Evolutionary conservation across 1,140 invertebrate genomes (phyloP), one percentile per base, ranked within the genome.

Genomic region (Chrysoperla carnea): DNA sequence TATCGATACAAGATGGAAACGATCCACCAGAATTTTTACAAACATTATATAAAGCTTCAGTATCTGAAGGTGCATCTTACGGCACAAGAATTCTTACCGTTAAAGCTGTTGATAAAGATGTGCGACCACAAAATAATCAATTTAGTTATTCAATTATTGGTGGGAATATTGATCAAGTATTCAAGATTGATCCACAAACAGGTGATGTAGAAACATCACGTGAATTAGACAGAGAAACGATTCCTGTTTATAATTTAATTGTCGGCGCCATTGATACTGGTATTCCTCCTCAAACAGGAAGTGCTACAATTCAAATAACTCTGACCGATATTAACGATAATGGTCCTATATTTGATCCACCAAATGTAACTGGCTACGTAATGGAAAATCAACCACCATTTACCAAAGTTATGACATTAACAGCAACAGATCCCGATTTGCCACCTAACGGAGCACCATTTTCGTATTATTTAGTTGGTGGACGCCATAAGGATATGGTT

Each of bases 1-100:
- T 96, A 43, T 84, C 81, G 1, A 86, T 95, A 41, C 85, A 93
- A 66, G 91, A 95, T 60, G 89, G 90, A 5, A 95, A 95, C 55
- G 90, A 95, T 68, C 88, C 91, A 4, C 91, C 91, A 1, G 84
- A 91, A 59, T 96, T 96, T 57, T 57, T 81, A 8, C 70, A 84
- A 49, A 67, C 67, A 17, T 56, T 74, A 14, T 93, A 94, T 56
- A 74, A 82, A 46, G 73, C 78, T 0, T 70, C 64, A 28, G 69
- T 94, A 6, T 81, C 78, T 12, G 91, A 96, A 66, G 80, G 78
- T 27, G 80, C 76, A 0, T 46, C 56, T 0, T 55, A 76, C 4
- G 88, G 85, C 0, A 76, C 82, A 1, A 70, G 72, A 50, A 75
- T 95, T 0, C 62, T 81, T 4, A 74, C 75, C 13, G 88, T 96